These are phyloP conservation scores for Mesoligia furuncula DNA, from an alignment of 2,888 invertebrate species.

Conservation along the genomic window DNA sequence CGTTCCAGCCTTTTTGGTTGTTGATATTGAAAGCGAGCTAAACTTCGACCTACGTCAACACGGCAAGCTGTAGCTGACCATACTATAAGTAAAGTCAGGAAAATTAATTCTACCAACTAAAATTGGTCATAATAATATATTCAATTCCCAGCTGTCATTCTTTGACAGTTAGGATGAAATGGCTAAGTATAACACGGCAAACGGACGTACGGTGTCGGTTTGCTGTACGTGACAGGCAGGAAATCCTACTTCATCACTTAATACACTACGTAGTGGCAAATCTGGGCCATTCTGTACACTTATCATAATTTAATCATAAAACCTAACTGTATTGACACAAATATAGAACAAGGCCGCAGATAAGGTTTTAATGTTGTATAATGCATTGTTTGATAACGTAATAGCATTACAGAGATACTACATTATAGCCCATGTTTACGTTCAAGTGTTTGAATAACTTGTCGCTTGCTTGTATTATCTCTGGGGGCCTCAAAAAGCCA, in stretches of 20 bases:
- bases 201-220: neutral
- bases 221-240: neutral
- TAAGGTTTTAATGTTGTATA: slow-evolving; percentile 39
- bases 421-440: slow-evolving; percentile 12
- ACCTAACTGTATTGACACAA: slow-evolving; percentile 42
- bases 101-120: neutral
- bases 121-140: neutral
- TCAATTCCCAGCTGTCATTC: neutral
- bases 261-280: neutral
- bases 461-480: neutral
- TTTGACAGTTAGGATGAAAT: neutral
- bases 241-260: neutral
- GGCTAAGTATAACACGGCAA: neutral
- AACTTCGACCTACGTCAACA: too few species aligned
- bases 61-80: too few species aligned
- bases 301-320: slow-evolving; percentile 10
- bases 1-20: too few species aligned
- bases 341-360: slow-evolving; percentile 58
- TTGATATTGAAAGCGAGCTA: too few species aligned
- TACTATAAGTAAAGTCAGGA: too few species aligned
- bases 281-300: neutral
- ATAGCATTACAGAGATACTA: slow-evolving; percentile 12
- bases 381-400: slow-evolving; percentile 57
- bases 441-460: slow-evolving; percentile 20
- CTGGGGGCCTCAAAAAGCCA: too few species aligned